These are phyloP conservation scores for Maniola hyperantus DNA, from an alignment of 2,888 invertebrate species.

Conservation along the genomic window DNA sequence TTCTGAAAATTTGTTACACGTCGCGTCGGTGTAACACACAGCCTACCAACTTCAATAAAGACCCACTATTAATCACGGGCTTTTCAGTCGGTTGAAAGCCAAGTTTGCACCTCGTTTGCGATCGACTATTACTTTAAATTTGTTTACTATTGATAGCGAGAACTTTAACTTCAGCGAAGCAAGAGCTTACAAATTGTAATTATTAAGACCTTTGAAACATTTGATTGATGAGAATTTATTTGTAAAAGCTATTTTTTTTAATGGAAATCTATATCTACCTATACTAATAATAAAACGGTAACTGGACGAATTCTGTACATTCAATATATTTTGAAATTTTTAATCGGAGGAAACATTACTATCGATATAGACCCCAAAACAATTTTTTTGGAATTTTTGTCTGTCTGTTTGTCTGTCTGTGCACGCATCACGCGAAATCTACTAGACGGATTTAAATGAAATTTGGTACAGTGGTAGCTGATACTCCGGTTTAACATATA, in stretches of 20 bases:
- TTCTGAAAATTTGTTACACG: conserved; percentile 4
- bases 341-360: no score
- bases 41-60: conserved; percentile 15
- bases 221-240: background rate
- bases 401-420: no score
- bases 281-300: no score
- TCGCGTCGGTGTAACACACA: conserved; percentile 26
- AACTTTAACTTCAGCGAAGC: conserved; percentile 17
- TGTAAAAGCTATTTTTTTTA: background rate
- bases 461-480: no score
- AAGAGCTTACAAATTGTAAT: conserved; percentile 20
- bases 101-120: conserved; percentile 47
- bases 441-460: no score
- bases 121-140: conserved; percentile 41
- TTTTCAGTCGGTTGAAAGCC: conserved; percentile 42
- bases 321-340: no score
- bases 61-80: conserved; percentile 46
- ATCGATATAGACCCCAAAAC: no score
- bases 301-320: no score
- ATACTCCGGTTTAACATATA: no score
- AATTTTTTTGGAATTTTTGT: no score
- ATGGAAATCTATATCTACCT: no score
- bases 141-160: conserved; percentile 39
- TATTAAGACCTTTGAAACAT: background rate
- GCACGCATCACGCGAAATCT: no score